phyloP scores from a whole-genome alignment of 2,888 invertebrate genomes.

The Lasioglossum calceatum region DNA sequence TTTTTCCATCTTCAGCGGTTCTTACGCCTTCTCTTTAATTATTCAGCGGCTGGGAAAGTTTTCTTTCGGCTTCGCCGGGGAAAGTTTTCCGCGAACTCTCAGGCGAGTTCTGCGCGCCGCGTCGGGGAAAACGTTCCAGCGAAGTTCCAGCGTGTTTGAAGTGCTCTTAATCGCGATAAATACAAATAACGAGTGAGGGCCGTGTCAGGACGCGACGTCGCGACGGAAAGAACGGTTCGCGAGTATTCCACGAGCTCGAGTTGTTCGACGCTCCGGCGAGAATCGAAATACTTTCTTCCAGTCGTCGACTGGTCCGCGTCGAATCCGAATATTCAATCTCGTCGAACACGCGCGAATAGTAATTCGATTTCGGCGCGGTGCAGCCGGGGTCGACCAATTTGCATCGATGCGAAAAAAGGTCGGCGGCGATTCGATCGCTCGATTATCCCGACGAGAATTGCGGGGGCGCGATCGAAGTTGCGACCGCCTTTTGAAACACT shows the following conservation, averaged over 20 bases:
- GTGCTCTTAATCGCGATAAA: slow-evolving; percentile 1
- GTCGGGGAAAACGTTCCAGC: not conserved
- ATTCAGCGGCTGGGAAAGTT: slow-evolving; percentile 25
- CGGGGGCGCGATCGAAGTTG: not conserved
- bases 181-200: not conserved
- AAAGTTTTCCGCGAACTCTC: not conserved
- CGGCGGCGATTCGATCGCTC: not conserved
- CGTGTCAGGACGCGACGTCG: not conserved
- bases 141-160: slow-evolving; percentile 1
- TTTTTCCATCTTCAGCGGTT: not conserved
- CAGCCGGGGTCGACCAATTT: not conserved
- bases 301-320: not conserved
- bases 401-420: not conserved
- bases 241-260: not conserved
- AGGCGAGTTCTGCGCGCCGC: not conserved
- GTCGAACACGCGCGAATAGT: slow-evolving; percentile 11
- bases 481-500: not conserved
- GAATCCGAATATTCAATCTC: slow-evolving; percentile 43
- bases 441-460: not conserved
- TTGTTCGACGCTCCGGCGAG: not conserved
- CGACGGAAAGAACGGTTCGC: not conserved
- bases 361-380: not conserved
- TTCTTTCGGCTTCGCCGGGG: not conserved
- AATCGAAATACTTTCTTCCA: not conserved
- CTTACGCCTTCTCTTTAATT: slow-evolving; percentile 46